Evolutionary conservation across 2,888 invertebrate species (phyloP), one percentile per base, ranked within the genome.

Genomic region (Meghimatium bilineatum): DNA sequence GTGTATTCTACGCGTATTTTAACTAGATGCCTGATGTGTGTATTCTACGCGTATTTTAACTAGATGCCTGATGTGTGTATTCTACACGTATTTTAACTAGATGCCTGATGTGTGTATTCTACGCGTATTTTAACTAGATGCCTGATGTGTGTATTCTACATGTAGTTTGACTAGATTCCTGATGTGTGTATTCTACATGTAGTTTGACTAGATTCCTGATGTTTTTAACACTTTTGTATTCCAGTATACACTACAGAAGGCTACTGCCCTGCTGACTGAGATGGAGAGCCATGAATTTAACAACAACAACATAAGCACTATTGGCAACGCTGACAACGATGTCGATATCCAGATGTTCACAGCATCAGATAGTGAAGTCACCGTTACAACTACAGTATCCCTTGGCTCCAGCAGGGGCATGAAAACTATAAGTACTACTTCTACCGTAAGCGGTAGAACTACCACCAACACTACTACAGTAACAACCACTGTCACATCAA

Each of bases 171-270:
- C n/a, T n/a, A n/a, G n/a, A n/a, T n/a, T n/a, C n/a, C n/a, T n/a
- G n/a, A n/a, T n/a, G n/a, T n/a, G n/a, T n/a, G n/a, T n/a, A n/a
- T n/a, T n/a, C n/a, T n/a, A n/a, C n/a, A n/a, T n/a, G n/a, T n/a
- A n/a, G n/a, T n/a, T n/a, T n/a, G n/a, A n/a, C n/a, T n/a, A n/a
- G n/a, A n/a, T n/a, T n/a, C n/a, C n/a, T n/a, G n/a, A n/a, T n/a
- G n/a, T n/a, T n/a, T n/a, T n/a, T n/a, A n/a, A n/a, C n/a, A n/a
- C n/a, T n/a, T n/a, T 63, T 26, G 2, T 74, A 36, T 84, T 88
- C 63, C 88, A 94, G 94, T 93, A 93, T 82, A 94, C 94, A 0
- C 89, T 94, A 86, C 94, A 93, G n/a, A 93, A 94, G 87, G 94
- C 94, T 63, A 94, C 93, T 71, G 94, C 94, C n/a, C 87, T 94